Evolutionary conservation across 2,888 invertebrate genomes (phyloP), one percentile per base, ranked within the genome.

Genomic region (Zele albiditarsus): DNA sequence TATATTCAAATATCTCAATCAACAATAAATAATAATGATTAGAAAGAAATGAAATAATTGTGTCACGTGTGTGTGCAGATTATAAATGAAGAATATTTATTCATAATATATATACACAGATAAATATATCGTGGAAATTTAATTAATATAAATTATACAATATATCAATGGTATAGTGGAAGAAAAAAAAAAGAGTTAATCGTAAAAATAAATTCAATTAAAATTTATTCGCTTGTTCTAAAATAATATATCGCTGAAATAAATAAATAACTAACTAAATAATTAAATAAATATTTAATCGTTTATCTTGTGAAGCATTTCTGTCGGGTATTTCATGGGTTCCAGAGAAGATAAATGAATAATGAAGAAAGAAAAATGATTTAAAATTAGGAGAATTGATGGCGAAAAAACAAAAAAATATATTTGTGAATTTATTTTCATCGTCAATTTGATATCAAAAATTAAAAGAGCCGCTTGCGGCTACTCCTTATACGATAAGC

Each of bases 401-500:
- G 74, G 10, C 10, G 14, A n/a, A 20, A 3, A 23, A n/a, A 60
- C 12, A 8, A 28, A 28, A 5, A 0, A 12, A 27, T 62, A 62
- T 57, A 25, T 60, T 27, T 2, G 16, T 27, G 20, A 23, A 14
- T 60, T 27, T 60, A 49, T 81, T 88, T 81, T 80, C 78, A 81
- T 79, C 77, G 84, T 84, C 82, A 82, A 85, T 87, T 85, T 82
- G 70, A 77, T 78, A 82, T 81, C 81, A 81, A 72, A 82, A 75
- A 14, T 53, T 27, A 75, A 77, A 75, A 62, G 49, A 65, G 74
- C 70, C 31, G 46, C 60, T 73, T 76, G 79, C 82, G 79, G 84
- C 88, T 89, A 88, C 88, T 89, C 89, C 89, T 89, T 85, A 85
- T 85, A 85, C 84, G 84, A 85, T 86, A 86, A 86, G 87, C 86